Conservation (phyloP, 2,113 vertebrate species). For the Odontophorus gujanensis region DNA sequence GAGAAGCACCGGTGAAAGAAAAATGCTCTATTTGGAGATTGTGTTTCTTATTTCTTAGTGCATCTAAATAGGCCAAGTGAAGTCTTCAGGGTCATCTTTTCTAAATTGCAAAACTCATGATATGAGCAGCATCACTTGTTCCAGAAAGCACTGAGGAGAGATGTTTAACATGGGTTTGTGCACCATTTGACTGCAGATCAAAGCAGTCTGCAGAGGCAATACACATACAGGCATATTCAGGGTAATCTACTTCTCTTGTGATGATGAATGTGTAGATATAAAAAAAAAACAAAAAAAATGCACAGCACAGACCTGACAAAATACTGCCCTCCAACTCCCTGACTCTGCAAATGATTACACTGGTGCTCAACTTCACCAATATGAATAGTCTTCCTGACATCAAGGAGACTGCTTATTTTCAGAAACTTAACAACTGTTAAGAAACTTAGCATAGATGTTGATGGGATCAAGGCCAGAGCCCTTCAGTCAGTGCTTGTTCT, state of each 20-base stretch:
- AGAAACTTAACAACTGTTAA: neutral
- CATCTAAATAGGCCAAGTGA: neutral
- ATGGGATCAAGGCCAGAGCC: neutral
- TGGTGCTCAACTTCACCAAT: slow-evolving; percentile 12
- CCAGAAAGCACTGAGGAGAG: neutral
- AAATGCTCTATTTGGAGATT: neutral
- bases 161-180: accelerated
- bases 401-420: neutral
- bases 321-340: slow-evolving; percentile 2
- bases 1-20: neutral
- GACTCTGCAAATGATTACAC: neutral
- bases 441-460: neutral
- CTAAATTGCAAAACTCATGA: neutral
- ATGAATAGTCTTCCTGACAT: neutral
- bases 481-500: neutral
- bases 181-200: neutral
- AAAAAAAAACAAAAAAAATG: neutral
- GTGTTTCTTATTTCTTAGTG: neutral
- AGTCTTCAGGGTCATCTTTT: neutral
- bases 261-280: neutral
- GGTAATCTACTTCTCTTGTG: neutral
- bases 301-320: slow-evolving; percentile 34
- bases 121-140: neutral
- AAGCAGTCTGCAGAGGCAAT: neutral
- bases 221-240: neutral